Evolutionary conservation across 2,797 vertebrate genomes (phyloP), one percentile per base, ranked within the genome.

Genomic region (Semaprochilodus insignis): DNA sequence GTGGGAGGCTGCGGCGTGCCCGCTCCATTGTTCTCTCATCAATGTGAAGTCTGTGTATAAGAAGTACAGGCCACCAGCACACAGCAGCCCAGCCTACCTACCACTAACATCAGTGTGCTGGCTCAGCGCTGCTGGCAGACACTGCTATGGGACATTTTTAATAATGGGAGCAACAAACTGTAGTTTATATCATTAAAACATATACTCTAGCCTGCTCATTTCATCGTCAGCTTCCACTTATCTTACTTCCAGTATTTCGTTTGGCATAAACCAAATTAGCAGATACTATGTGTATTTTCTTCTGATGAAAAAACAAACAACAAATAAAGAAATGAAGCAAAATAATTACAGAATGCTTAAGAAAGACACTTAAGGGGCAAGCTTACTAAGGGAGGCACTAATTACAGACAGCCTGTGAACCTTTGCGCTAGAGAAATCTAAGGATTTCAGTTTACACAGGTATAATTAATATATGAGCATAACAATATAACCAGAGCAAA

Each of bases 1-100:
- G 89, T 88, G 90, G 89, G 90, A 83, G 88, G 91, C 90, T 83
- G 91, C 78, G 75, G 89, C 81, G 91, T 75, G 87, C 91, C 88
- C n/a, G 90, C 93, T 91, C 94, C 93, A 95, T 96, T 96, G 95
- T 95, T 90, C 80, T 27, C 7, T 73, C 16, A 81, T 94, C 93
- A 94, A 94, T 88, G 78, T 81, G 80, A 88, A 85, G 88, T 86
- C 93, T 94, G 93, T 95, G 93, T 93, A 79, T 82, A 62, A 84
- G 79, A 62, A 60, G 1, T 75, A 77, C 73, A 83, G 89, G 78
- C 87, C 79, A 74, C 55, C 51, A 71, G 62, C 67, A 79, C 74
- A 69, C 81, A 78, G 44, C 77, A 78, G 66, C 54, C 70, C 27
- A 44, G 16, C 83, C 84, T 71, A 80, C 75, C 74, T 44, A 40